Percentiles rank a stretch among this genome's conserved stretches.
Conservation (phyloP, 2,888 invertebrate species). For the Chironomus riparius region DNA sequence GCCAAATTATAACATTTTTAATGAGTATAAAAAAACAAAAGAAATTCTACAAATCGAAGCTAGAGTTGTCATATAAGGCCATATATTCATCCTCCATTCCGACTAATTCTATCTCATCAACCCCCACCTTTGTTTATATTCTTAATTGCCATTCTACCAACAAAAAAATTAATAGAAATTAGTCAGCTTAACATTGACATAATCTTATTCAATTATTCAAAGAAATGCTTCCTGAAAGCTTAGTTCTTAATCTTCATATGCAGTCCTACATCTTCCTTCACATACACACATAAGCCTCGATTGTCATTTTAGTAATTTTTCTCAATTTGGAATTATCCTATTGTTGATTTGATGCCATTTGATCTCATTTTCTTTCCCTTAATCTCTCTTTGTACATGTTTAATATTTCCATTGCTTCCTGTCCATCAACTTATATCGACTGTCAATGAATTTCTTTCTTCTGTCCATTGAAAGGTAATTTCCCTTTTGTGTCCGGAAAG, state of each 20-base stretch:
- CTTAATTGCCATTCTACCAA: neutral
- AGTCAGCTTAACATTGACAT: neutral
- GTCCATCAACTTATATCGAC: neutral
- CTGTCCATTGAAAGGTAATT: neutral
- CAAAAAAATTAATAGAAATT: neutral
- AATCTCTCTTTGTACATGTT: neutral
- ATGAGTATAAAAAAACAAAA: too few relatives aligned
- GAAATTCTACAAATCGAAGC: too few relatives aligned
- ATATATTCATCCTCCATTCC: too few relatives aligned
- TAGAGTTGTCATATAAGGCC: too few relatives aligned
- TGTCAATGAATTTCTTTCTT: neutral
- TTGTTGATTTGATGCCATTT: conserved; percentile 6
- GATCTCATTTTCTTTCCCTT: neutral
- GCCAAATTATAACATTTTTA: too few relatives aligned
- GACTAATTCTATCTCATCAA: too few relatives aligned
- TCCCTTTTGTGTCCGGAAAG: too few relatives aligned
- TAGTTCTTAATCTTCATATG: too few relatives aligned
- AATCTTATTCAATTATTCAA: neutral
- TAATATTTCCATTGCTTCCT: neutral
- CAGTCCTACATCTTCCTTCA: neutral
- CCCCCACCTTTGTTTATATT: neutral
- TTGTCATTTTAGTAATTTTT: conserved; percentile 23
- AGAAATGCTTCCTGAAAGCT: neutral
- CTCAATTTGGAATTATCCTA: conserved; percentile 20
- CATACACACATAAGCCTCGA: neutral